phyloP scores from a whole-genome alignment of 2,113 vertebrate species.

The Myrmophylax atrothorax region DNA sequence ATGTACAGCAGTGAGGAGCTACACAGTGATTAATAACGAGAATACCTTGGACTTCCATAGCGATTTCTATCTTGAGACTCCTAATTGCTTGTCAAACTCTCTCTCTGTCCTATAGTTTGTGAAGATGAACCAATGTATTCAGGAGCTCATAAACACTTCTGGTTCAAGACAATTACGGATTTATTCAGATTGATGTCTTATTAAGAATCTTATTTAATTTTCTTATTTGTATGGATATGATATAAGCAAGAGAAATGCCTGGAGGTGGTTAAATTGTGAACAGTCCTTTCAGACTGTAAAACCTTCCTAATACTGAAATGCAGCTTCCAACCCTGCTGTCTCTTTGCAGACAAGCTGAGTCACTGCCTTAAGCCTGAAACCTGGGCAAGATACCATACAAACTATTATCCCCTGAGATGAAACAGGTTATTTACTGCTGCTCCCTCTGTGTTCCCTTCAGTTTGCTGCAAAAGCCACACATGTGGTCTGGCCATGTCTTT shows the following conservation, averaged over 20 bases:
- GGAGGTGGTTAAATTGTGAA: neutral
- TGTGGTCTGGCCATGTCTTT: neutral
- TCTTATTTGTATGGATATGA: neutral
- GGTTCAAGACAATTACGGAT: neutral
- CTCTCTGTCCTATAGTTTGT: neutral
- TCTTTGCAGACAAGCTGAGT: neutral
- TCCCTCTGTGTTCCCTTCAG: neutral
- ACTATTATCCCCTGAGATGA: neutral
- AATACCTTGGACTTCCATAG: neutral
- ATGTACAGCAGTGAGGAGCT: slow-evolving; percentile 23
- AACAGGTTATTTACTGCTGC: neutral
- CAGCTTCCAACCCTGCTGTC: neutral
- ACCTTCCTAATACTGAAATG: neutral
- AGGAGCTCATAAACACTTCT: neutral
- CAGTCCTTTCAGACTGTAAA: neutral
- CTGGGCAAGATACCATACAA: neutral
- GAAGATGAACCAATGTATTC: neutral
- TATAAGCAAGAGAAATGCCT: neutral
- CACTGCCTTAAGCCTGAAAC: neutral
- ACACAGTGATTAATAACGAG: slow-evolving; percentile 21
- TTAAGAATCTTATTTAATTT: neutral
- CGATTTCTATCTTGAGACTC: slow-evolving; percentile 14
- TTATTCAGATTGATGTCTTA: neutral
- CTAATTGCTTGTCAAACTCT: slow-evolving; percentile 32
- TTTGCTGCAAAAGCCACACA: neutral